Percentiles rank a stretch among this genome's conserved stretches.
These are phyloP conservation scores for Scalopus aquaticus DNA, from an alignment of 2,113 vertebrate species.

Conservation along the genomic window DNA sequence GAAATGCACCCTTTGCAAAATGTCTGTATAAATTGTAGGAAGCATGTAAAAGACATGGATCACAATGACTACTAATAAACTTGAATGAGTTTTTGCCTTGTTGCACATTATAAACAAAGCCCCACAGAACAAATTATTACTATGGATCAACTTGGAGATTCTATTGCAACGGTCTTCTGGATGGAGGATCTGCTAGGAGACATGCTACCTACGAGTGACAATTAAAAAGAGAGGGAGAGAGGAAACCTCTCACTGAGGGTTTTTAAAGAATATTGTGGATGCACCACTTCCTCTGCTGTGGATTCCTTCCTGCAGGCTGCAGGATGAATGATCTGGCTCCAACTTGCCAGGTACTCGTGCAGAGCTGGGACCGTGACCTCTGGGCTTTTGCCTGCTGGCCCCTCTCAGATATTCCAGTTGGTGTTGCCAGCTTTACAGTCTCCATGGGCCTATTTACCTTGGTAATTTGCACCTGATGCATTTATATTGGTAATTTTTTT, in stretches of 20 bases:
- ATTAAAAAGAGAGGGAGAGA: constrained; percentile 4
- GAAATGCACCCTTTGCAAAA: background rate
- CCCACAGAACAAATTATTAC: constrained; percentile 61
- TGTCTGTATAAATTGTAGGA: background rate
- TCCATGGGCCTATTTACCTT: constrained; percentile 69
- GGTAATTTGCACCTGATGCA: constrained; percentile 78
- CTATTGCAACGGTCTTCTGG: constrained; percentile 74
- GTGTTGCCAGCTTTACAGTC: constrained; percentile 61
- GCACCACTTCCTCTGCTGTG: constrained; percentile 64
- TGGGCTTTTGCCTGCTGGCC: constrained; percentile 70
- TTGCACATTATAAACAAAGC: constrained; percentile 64
- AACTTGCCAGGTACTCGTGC: background rate
- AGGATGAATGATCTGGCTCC: constrained; percentile 64
- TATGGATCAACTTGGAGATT: constrained; percentile 67
- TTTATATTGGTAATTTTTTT: constrained; percentile 72
- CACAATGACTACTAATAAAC: constrained; percentile 36
- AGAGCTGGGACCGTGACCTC: constrained; percentile 38
- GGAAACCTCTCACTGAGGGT: constrained; percentile 48
- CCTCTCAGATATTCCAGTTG: constrained; percentile 60
- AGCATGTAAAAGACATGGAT: background rate
- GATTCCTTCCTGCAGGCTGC: constrained; percentile 69
- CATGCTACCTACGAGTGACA: constrained; percentile 69
- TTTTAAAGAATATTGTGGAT: constrained; percentile 63
- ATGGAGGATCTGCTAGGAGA: constrained; percentile 67
- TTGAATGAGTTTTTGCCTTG: constrained; percentile 48